Base-by-base conservation (phyloP, 2,888 invertebrate genomes). In the Rhaphigaster nebulosa region DNA sequence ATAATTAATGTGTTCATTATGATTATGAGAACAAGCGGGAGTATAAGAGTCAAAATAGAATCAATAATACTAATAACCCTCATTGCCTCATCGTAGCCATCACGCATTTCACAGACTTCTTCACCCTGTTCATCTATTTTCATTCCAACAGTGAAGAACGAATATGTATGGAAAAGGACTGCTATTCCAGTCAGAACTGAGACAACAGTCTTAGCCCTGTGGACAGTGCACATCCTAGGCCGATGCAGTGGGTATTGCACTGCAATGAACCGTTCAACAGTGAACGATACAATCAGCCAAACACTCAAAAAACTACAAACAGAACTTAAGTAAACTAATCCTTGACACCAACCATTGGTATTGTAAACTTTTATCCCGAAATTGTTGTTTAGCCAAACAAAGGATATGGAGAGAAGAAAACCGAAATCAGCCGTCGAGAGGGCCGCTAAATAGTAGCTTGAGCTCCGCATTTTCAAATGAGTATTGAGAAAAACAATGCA, bases 231-330 rank as follows among this genome's bases (percentile, higher is more conserved):
- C 93, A 96, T 95, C 91, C 95, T 94, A 0, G 95, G 95, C 45
- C 95, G 93, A 90, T 95, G 95, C 23, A 96, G 93, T 0, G 96
- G 96, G 93, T 95, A 95, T 92, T 95, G 95, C 0, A 96, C 95
- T 8, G 96, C 96, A 80, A 96, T 95, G 93, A 96, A 96, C 90
- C 96, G 94, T 93, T 96, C 96, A 3, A 96, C 95, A 0, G 96
- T 96, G 93, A 96, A 96, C 0, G 96, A 96, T 12, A 96, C 96
- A 65, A 96, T 96, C 56, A 96, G 93, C 96, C 96, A 96, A 4
- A 96, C 96, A 92, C 96, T 96, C 23, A 96, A 93, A 90, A 95
- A 96, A 92, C 95, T 95, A 94, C 95, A 95, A 1, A 95, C 95
- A 41, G 94, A 94, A 90, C 94, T 94, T 3, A 95, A 92, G 93